Conservation (phyloP, 2,888 invertebrate genomes). For the Dyspetes luteomarginatus region DNA sequence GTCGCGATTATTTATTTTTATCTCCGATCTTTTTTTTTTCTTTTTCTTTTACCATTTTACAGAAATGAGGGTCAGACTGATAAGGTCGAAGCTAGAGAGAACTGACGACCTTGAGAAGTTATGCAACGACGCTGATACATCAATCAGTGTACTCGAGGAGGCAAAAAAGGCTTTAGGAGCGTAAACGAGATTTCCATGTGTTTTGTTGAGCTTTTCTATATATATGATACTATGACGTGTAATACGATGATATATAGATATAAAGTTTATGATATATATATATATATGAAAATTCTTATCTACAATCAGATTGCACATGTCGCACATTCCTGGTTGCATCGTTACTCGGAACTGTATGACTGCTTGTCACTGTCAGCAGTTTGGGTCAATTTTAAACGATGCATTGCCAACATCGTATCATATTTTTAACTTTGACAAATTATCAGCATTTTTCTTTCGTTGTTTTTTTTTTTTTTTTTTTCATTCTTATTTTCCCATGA, state of each 20-base stretch:
- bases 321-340: conserved; percentile 80
- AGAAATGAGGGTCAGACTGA: conserved; percentile 66
- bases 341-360: conserved; percentile 79
- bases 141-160: conserved; percentile 60
- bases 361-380: conserved; percentile 74
- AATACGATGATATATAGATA: conserved; percentile 60
- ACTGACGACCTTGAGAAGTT: conserved; percentile 72
- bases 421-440: conserved; percentile 19
- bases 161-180: conserved; percentile 36
- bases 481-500: conserved; percentile 8
- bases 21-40: conserved; percentile 17
- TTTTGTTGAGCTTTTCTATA: conserved; percentile 34
- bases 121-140: conserved; percentile 66
- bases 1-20: conserved; percentile 33
- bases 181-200: conserved; percentile 52
- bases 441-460: neutral
- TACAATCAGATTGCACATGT: conserved; percentile 79
- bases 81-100: conserved; percentile 70
- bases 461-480: conserved; percentile 34
- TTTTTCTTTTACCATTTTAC: conserved; percentile 35
- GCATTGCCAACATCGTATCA: conserved; percentile 30
- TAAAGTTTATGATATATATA: conserved; percentile 52
- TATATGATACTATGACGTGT: conserved; percentile 61
- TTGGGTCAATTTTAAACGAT: conserved; percentile 69
- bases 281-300: conserved; percentile 74